Base-by-base conservation (phyloP, 2,888 invertebrate species). In the Biston betularia region DNA sequence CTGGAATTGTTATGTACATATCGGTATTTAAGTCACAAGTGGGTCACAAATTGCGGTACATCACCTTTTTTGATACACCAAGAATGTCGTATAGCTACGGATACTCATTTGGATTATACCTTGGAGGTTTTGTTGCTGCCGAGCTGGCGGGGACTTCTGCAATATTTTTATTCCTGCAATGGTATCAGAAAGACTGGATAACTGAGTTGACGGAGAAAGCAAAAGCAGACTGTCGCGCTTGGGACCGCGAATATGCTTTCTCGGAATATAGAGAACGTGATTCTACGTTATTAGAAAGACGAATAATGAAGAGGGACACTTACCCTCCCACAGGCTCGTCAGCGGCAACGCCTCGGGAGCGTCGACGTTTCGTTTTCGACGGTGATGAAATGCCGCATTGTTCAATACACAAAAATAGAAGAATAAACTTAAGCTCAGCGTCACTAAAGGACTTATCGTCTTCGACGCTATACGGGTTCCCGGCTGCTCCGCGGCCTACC, bases 1-100 rank as follows among this genome's bases (percentile, higher is more conserved):
- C 97, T 76, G 98, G 98, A 56, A 95, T 98, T 87, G 97, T 98
- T 82, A 97, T 98, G 95, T 98, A 98, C 95, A 98, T 98, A 94
- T 98, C 98, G 64, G 96, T 97, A 81, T 96, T 98, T 87, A 98
- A 98, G 90, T 96, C 98, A 10, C 98, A 98, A 95, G 95, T 98
- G 53, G 98, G 98, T 52, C 96, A 96, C 81, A 98, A 98, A 89
- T 94, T 98, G 67, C 95, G 97, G 69, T 96, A 98, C 68, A 95
- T 96, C 83, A 97, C 97, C 24, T 95, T 96, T 59, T 95, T 97
- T 68, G 96, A 97, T 82, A 96, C 96, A 48, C 96, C 98, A 0
- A 94, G 96, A 61, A 97, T 98, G 94, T 97, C 96, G 65, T 98
- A 97, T 88, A 95, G 95, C 80, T 98, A 98, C 87, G 98, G 98